These are phyloP conservation scores for Myrmecobius fasciatus DNA, from an alignment of 2,113 vertebrate species.

Conservation along the genomic window DNA sequence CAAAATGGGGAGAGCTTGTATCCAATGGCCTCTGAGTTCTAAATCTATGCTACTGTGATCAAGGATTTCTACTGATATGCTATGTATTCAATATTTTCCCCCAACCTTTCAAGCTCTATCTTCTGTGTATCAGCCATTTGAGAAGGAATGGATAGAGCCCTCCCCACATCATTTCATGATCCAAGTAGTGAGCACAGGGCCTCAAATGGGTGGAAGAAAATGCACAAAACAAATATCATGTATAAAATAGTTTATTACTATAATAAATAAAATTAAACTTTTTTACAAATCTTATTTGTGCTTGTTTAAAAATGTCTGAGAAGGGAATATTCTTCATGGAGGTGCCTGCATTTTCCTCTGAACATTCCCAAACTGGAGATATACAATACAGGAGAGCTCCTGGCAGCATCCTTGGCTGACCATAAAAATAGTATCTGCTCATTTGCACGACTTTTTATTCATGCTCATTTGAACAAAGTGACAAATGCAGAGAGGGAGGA, in stretches of 20 bases:
- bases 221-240: constrained; percentile 77
- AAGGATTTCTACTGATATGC: background rate
- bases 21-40: background rate
- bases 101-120: background rate
- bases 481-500: constrained; percentile 82
- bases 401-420: constrained; percentile 88
- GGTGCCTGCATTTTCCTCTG: constrained; percentile 80
- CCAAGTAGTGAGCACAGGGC: background rate
- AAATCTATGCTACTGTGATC: background rate
- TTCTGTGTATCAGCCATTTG: background rate
- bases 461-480: constrained; percentile 85
- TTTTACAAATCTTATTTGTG: constrained; percentile 97
- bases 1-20: background rate
- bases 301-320: constrained; percentile 93
- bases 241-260: constrained; percentile 99
- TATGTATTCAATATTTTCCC: background rate
- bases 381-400: constrained; percentile 73
- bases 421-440: constrained; percentile 88
- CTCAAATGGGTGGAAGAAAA: constrained; percentile 44
- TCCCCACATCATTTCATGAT: background rate
- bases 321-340: constrained; percentile 83
- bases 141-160: background rate
- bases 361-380: constrained; percentile 83
- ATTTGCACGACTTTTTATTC: constrained; percentile 78
- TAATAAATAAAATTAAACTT: constrained; percentile 93